A percentile compares a stretch with the other conserved stretches of the same genome.
These are phyloP conservation scores for Burhinus bistriatus DNA, from an alignment of 2,113 vertebrate genomes.

Conservation along the genomic window DNA sequence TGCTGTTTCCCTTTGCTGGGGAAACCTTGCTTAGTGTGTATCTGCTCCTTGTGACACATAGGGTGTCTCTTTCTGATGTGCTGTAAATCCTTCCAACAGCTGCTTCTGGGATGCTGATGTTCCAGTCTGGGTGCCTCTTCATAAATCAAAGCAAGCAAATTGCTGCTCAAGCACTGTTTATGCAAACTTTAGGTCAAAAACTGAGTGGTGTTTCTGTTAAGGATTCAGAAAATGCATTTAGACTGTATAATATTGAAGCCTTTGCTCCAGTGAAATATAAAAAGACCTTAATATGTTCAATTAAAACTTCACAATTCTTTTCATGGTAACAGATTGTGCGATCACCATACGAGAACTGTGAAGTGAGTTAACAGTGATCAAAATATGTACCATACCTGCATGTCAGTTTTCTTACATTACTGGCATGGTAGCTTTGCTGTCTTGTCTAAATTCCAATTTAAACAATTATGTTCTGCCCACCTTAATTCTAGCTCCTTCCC, in stretches of 20 bases:
- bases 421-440: neutral
- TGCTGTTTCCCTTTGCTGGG: neutral
- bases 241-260: neutral
- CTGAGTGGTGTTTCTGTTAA: neutral
- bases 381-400: neutral
- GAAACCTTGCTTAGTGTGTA: neutral
- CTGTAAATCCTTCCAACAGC: neutral
- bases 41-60: neutral
- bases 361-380: conserved; percentile 28
- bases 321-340: neutral
- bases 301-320: conserved; percentile 26
- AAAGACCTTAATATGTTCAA: conserved; percentile 11
- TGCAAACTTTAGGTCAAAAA: conserved; percentile 19
- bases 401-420: neutral
- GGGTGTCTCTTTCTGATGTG: neutral
- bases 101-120: neutral
- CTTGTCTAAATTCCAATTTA: neutral
- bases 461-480: neutral
- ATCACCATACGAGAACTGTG: neutral
- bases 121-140: neutral
- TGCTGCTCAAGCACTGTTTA: neutral
- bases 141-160: conserved; percentile 4
- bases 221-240: neutral
- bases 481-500: neutral
- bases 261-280: neutral